These are phyloP conservation scores for Bruchidius siliquastri DNA, from an alignment of 2,888 invertebrate genomes.

Conservation along the genomic window DNA sequence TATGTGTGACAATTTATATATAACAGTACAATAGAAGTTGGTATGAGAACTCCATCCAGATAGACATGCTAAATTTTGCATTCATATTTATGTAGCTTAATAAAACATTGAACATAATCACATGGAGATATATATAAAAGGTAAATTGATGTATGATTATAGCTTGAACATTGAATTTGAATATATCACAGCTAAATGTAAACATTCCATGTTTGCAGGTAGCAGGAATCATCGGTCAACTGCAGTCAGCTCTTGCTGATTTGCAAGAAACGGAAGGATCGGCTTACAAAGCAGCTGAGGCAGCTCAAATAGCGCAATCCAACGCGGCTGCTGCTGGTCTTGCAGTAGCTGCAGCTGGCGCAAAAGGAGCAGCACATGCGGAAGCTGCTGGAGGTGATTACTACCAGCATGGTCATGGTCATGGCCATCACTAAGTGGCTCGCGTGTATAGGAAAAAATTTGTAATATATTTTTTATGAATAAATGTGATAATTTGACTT, in stretches of 20 bases:
- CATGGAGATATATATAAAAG: no score
- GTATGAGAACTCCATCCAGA: no score
- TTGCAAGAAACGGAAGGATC: constrained; percentile 67
- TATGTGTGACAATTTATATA: no score
- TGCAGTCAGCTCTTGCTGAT: constrained; percentile 62
- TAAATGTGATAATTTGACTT: background rate
- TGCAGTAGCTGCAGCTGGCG: constrained; percentile 25
- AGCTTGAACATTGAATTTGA: no score
- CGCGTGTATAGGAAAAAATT: background rate
- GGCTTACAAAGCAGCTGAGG: constrained; percentile 59
- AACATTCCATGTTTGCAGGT: constrained; percentile 18
- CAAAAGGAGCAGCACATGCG: constrained; percentile 9
- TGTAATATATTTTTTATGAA: background rate
- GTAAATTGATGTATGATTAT: no score
- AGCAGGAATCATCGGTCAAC: constrained; percentile 58
- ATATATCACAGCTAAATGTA: background rate
- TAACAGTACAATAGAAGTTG: no score
- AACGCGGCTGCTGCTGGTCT: constrained; percentile 59
- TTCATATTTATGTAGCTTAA: no score
- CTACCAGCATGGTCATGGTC: background rate
- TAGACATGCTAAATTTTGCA: no score
- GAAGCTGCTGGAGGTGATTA: background rate
- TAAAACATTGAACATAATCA: no score
- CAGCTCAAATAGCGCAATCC: constrained; percentile 65
- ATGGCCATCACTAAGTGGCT: background rate